These are phyloP conservation scores for Ptyas mucosa DNA, from an alignment of 2,113 vertebrate genomes.

Conservation along the genomic window DNA sequence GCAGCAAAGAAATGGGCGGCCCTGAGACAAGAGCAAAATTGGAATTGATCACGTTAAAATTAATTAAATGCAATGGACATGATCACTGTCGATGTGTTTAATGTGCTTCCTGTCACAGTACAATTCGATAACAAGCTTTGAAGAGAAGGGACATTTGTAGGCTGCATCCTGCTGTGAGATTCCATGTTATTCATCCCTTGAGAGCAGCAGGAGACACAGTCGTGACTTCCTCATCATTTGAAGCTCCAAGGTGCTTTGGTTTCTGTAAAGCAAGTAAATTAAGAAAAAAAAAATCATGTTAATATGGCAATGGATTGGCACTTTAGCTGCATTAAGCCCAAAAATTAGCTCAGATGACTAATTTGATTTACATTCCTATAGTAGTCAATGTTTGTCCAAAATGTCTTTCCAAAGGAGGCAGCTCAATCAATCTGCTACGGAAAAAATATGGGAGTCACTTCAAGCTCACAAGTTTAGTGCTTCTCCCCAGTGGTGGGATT, in stretches of 20 bases:
- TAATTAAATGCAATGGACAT: not conserved
- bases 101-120: not conserved
- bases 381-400: not conserved
- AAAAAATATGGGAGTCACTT: not conserved
- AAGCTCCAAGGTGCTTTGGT: not conserved
- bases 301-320: not conserved
- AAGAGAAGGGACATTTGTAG: not conserved
- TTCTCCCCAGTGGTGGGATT: not conserved
- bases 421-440: not conserved
- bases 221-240: not conserved
- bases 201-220: not conserved
- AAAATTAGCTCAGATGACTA: not conserved
- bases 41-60: not conserved
- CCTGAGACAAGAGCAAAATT: not conserved
- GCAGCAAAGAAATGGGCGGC: not conserved
- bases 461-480: not conserved
- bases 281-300: no score
- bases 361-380: not conserved
- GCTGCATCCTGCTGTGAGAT: not conserved
- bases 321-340: not conserved
- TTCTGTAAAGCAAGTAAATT: not conserved
- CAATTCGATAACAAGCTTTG: not conserved
- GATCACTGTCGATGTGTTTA: not conserved
- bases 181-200: not conserved
- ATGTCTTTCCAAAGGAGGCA: not conserved